Base-by-base conservation (phyloP, 2,113 vertebrate species). In the Pollachius pollachius region DNA sequence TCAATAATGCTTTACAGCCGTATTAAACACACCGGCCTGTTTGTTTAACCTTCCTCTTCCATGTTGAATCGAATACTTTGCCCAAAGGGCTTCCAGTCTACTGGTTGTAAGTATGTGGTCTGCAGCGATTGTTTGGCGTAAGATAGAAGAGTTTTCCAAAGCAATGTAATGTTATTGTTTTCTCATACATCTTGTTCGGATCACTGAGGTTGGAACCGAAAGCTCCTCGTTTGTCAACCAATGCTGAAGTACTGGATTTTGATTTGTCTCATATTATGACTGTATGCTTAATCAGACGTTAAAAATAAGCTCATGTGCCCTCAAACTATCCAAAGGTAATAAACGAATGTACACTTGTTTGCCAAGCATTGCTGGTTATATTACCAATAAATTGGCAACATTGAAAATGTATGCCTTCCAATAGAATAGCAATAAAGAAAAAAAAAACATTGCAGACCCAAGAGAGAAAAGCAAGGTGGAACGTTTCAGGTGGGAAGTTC, bases 21-120 rank as follows among this genome's bases (percentile, higher is more conserved):
- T 67, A 85, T 88, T 80, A 88, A 87, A 84, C 78, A 81, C 66
- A 72, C 71, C 77, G 52, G 62, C 78, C 81, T 90, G 85, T 88
- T 87, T 88, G 56, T 74, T 77, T 80, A 81, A 85, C 74, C 54
- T 72, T 73, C 73, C 58, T 72, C 67, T 76, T 75, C 64, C 30
- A 74, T 86, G 74, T 76, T 71, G 68, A 60, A 84, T 74, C 73
- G 83, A 81, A 74, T 67, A 78, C 69, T 75, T 78, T 74, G 67
- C 58, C 8, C 25, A 77, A 79, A 91, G 88, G 88, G 85, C 56
- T 87, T 88, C 82, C 86, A 48, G 41, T 48, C 71, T 77, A 83
- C 83, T 80, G 71, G 78, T 81, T 82, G 70, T 72, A 88, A 87
- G 75, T 84, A 86, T 89, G 85, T 64, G 64, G 52, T 75, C 78